Conservation (phyloP, 2,888 invertebrate species). For the Agapetus fuscipes region DNA sequence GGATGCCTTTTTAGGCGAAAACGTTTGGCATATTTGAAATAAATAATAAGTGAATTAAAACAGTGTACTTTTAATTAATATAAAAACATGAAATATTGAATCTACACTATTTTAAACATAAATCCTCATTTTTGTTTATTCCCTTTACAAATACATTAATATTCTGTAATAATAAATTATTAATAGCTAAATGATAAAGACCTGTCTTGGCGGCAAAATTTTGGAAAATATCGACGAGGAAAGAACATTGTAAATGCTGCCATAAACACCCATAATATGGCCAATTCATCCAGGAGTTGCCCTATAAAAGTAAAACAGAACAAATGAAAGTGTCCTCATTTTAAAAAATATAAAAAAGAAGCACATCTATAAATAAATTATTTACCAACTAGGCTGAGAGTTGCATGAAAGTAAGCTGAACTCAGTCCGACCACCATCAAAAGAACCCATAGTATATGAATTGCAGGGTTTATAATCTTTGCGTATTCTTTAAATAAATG, state of each 20-base stretch:
- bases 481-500: slow-evolving; percentile 70
- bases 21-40: no score
- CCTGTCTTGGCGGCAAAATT: slow-evolving; percentile 55
- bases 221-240: slow-evolving; percentile 60
- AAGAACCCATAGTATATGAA: slow-evolving; percentile 73
- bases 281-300: slow-evolving; percentile 70
- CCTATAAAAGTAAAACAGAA: slow-evolving; percentile 37
- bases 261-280: slow-evolving; percentile 75
- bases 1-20: no score
- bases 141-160: no score
- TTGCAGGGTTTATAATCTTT: slow-evolving; percentile 62
- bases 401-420: slow-evolving; percentile 80
- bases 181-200: no score
- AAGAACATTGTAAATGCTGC: slow-evolving; percentile 68
- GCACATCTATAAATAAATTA: no score
- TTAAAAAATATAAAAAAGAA: no score
- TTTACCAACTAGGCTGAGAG: slow-evolving; percentile 61
- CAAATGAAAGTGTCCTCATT: neutral
- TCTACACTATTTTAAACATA: no score
- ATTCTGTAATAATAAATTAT: no score
- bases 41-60: no score
- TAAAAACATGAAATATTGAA: no score
- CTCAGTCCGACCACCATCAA: slow-evolving; percentile 69
- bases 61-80: no score
- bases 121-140: no score